phyloP scores from a whole-genome alignment of 2,797 vertebrate genomes.

The Centropyge bicolor region DNA sequence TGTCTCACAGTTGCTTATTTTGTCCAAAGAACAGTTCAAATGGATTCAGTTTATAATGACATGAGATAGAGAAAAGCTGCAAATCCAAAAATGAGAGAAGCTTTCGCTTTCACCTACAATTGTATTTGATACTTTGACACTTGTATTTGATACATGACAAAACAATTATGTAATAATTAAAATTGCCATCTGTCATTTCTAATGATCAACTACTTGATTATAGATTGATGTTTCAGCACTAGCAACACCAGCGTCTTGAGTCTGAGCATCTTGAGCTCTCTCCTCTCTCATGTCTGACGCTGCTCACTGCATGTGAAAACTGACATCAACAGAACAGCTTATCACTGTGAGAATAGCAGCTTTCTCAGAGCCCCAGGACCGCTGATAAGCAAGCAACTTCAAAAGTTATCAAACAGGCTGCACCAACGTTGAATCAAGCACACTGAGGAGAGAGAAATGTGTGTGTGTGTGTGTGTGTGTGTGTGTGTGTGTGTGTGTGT shows the following conservation, averaged over 20 bases:
- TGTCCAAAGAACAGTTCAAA: neutral
- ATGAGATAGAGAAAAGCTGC: neutral
- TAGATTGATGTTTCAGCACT: rapidly evolving
- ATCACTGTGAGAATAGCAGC: slow-evolving; percentile 55
- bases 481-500: slow-evolving; percentile 5
- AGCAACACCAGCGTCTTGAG: neutral
- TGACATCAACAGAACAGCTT: slow-evolving; percentile 28
- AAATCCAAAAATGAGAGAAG: neutral
- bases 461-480: slow-evolving; percentile 2
- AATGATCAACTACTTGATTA: neutral
- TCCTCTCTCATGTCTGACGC: neutral
- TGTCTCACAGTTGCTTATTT: neutral
- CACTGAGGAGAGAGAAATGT: slow-evolving; percentile 16
- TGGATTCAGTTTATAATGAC: neutral
- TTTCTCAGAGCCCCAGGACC: slow-evolving; percentile 40
- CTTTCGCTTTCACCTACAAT: neutral
- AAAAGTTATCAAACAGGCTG: slow-evolving; percentile 29
- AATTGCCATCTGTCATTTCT: neutral
- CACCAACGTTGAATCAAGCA: slow-evolving; percentile 41
- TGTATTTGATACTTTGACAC: too few species aligned
- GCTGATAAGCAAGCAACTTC: slow-evolving; percentile 29
- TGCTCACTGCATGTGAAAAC: slow-evolving; percentile 37
- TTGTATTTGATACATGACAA: neutral
- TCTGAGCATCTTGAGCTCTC: neutral
- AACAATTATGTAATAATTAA: neutral